Evolutionary conservation across 2,797 vertebrate genomes (phyloP).

Genomic region (Artibeus jamaicensis): DNA sequence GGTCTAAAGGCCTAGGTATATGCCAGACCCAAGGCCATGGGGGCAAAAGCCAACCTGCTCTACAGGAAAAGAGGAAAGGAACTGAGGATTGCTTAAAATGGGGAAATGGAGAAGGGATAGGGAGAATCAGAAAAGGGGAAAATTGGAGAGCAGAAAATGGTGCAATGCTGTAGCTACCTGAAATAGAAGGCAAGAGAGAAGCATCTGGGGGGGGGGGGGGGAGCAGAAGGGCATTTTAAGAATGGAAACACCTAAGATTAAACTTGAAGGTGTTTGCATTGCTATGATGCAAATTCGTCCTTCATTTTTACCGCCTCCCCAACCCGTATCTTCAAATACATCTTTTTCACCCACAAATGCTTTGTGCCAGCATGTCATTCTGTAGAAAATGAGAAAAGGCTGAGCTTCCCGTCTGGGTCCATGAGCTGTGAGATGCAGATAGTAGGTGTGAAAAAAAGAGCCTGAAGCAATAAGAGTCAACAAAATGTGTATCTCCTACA

Average conservation of each 20-base stretch:
- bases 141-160: background rate
- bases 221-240: background rate
- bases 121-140: background rate
- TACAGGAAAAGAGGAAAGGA: background rate
- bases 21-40: background rate
- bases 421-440: background rate
- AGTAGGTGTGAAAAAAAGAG: background rate
- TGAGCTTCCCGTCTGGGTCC: background rate
- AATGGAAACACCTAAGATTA: background rate
- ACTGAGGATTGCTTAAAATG: background rate
- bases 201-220: background rate
- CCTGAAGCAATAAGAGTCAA: background rate
- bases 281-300: background rate
- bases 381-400: constrained; percentile 11
- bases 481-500: background rate
- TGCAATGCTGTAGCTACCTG: background rate
- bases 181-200: background rate
- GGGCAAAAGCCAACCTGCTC: background rate
- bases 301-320: background rate
- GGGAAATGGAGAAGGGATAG: background rate
- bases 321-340: constrained; percentile 24
- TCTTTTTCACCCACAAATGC: background rate
- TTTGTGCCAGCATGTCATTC: background rate
- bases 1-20: background rate
- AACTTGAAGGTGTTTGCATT: background rate